Conservation (phyloP, 2,888 invertebrate genomes). For the Pardosa pseudoannulata region DNA sequence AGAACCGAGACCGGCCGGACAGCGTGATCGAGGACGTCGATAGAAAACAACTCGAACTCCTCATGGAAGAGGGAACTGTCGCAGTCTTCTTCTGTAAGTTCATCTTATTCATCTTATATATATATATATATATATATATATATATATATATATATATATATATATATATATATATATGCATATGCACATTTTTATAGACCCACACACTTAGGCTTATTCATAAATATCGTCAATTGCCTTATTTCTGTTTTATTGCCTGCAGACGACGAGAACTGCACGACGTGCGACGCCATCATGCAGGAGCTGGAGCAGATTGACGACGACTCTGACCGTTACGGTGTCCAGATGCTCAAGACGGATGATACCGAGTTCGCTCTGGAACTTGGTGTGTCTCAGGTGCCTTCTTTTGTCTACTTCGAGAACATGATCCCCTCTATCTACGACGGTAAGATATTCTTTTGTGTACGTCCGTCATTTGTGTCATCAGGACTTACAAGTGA, state of each 20-base stretch:
- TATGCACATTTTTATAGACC: too few relatives aligned
- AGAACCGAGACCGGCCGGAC: constrained; percentile 88
- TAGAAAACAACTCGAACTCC: constrained; percentile 90
- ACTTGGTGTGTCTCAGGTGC: constrained; percentile 93
- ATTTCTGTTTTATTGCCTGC: not conserved
- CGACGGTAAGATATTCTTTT: constrained; percentile 83
- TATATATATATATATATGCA: too few relatives aligned
- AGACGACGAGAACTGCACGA: constrained; percentile 89
- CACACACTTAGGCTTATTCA: too few relatives aligned
- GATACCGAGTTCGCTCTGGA: constrained; percentile 92
- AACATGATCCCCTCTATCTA: constrained; percentile 94
- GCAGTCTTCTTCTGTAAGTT: constrained; percentile 94
- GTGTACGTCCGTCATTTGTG: too few relatives aligned
- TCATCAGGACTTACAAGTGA: too few relatives aligned
- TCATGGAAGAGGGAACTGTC: constrained; percentile 92
- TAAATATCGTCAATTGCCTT: too few relatives aligned
- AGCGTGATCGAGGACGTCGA: constrained; percentile 95
- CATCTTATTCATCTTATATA: too few relatives aligned
- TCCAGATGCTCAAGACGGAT: constrained; percentile 93
- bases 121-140: too few relatives aligned
- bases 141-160: too few relatives aligned
- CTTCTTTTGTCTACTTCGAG: constrained; percentile 94
- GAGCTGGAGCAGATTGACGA: constrained; percentile 83
- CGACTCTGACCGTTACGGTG: constrained; percentile 94
- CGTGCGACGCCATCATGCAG: constrained; percentile 89